These are phyloP conservation scores for Tapera naevia DNA, from an alignment of 2,797 vertebrate genomes.

Conservation along the genomic window DNA sequence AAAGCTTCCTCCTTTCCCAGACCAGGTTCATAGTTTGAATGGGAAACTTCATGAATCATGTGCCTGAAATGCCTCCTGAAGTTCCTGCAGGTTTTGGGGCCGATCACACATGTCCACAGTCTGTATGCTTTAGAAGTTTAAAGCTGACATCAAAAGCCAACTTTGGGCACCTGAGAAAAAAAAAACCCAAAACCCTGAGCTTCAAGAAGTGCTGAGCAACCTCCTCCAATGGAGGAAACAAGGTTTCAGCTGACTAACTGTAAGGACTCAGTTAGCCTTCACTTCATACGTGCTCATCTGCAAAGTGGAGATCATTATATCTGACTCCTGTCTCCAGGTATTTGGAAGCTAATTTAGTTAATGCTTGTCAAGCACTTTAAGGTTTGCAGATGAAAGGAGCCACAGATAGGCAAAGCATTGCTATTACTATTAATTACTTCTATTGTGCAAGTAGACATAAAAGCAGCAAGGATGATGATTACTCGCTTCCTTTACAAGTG, in stretches of 20 bases:
- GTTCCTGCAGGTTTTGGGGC: background rate
- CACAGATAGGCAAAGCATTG: conserved; percentile 62
- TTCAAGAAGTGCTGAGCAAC: conserved; percentile 38
- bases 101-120: background rate
- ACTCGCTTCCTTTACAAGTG: conserved; percentile 59
- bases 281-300: conserved; percentile 34
- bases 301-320: conserved; percentile 44
- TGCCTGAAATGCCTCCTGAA: background rate
- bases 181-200: background rate
- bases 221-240: background rate
- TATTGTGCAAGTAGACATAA: conserved; percentile 68
- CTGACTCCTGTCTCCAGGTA: conserved; percentile 48
- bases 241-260: conserved; percentile 61
- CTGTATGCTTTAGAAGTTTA: background rate
- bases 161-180: background rate
- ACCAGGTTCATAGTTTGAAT: background rate
- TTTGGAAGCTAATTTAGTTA: conserved; percentile 60
- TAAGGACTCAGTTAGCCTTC: conserved; percentile 31
- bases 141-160: background rate
- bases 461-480: conserved; percentile 54
- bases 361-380: conserved; percentile 61
- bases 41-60: background rate
- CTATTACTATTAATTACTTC: conserved; percentile 61
- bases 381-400: conserved; percentile 56
- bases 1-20: background rate